Conservation (phyloP, 1,140 invertebrate species). For the Cotesia typhae region DNA sequence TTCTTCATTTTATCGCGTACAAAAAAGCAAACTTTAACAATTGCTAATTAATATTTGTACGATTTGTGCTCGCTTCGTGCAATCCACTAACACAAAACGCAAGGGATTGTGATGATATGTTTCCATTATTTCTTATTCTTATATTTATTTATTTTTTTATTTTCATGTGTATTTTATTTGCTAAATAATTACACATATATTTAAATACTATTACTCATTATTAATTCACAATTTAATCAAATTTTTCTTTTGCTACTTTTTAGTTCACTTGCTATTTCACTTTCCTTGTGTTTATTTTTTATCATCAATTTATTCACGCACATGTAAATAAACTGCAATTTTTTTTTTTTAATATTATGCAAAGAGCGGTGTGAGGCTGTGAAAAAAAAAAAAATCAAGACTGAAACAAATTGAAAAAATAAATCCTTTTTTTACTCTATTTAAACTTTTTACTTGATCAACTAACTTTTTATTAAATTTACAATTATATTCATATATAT, state of each 20-base stretch:
- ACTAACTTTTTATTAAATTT: too few species aligned
- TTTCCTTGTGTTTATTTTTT: constrained; percentile 2
- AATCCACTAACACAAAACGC: constrained; percentile 38
- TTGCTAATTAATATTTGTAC: constrained; percentile 15
- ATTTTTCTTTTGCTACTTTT: neutral
- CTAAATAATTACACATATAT: constrained; percentile 16
- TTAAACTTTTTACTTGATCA: too few species aligned
- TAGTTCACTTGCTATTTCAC: neutral
- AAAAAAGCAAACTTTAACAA: neutral
- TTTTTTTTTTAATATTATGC: neutral
- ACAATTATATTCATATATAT: neutral
- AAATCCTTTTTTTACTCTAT: too few species aligned
- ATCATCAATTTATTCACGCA: constrained; percentile 3
- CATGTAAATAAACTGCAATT: constrained; percentile 9
- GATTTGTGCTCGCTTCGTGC: constrained; percentile 38
- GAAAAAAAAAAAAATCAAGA: too few species aligned
- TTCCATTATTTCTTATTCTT: constrained; percentile 26
- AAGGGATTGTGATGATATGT: constrained; percentile 39
- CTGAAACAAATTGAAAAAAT: too few species aligned
- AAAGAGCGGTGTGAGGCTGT: too few species aligned
- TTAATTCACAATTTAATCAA: constrained; percentile 7
- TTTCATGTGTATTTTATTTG: constrained; percentile 16
- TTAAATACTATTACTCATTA: neutral
- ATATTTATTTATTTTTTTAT: constrained; percentile 17
- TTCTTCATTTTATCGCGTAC: too few species aligned